Base-by-base conservation (phyloP, 2,888 invertebrate genomes). In the Himalopsyche tibetana region DNA sequence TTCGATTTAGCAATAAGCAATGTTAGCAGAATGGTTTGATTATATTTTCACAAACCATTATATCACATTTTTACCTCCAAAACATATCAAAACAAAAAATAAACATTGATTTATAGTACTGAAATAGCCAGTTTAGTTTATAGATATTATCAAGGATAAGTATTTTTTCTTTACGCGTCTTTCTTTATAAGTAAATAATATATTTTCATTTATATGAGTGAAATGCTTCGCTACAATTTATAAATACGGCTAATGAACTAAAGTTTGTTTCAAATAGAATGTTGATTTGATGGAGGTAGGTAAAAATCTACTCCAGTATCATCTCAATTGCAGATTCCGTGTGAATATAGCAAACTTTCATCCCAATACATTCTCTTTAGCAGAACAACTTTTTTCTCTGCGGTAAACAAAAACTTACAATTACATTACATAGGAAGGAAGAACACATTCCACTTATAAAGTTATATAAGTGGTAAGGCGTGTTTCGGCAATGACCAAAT, bases 381-480 rank as follows among this genome's bases (percentile, higher is more conserved):
- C 36, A 74, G 36, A 69, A 69, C 74, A 74, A 74, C 74, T 74
- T 74, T 63, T 51, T 74, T 74, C 28, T 74, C 38, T 15, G 74
- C 36, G 28, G 36, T 74, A 74, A 74, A 74, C 36, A 74, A 74
- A 74, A 74, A 74, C 38, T 36, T 36, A 36, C 74, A 74, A 36
- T 74, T 38, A 74, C 36, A 74, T 74, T 74, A 74, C 74, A 74
- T 36, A 12, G 74, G 15, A 74, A 74, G 74, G 74, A 74, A 74
- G 36, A 36, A 74, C 15, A 15, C 74, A 74, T 74, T 74, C 36
- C 74, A 38, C 36, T 74, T 38, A 74, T 74, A 36, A 74, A 38
- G n/a, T 74, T 74, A 74, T 74, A 36, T 74, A 74, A 74, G 28
- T 5, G 4, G 36, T 6, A 36, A 38, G 8, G 74, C 74, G 36